These are phyloP conservation scores for Eudyptes chrysolophus DNA, from an alignment of 2,113 vertebrate species.

Conservation along the genomic window DNA sequence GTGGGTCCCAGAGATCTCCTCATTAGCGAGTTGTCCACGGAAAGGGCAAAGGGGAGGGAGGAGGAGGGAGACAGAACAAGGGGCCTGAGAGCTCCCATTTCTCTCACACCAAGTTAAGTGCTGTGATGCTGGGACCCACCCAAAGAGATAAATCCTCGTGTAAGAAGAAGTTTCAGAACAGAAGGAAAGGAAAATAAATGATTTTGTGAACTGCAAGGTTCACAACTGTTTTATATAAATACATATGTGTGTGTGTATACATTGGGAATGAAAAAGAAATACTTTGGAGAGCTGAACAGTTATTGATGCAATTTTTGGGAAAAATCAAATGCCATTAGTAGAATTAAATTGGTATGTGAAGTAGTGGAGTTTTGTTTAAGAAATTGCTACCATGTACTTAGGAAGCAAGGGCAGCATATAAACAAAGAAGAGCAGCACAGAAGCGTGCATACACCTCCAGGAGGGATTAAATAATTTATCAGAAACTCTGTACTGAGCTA, in stretches of 20 bases:
- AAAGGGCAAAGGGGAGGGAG: not conserved
- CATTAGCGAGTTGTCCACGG: not conserved
- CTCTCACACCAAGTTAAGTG: not conserved
- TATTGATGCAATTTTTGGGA: not conserved
- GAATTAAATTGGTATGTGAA: not conserved
- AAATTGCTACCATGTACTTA: not conserved
- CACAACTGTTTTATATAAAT: not conserved
- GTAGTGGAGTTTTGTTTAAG: not conserved
- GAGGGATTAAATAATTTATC: not conserved
- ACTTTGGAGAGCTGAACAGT: not conserved
- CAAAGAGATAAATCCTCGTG: not conserved
- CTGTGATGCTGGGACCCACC: not conserved
- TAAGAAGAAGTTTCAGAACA: not conserved
- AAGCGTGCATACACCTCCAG: rapidly evolving
- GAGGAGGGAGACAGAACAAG: not conserved
- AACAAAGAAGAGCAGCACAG: not conserved
- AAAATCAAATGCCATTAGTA: not conserved
- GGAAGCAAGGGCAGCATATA: not conserved
- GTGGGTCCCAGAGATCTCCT: not conserved
- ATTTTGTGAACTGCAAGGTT: not conserved
- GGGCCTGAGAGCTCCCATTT: not conserved
- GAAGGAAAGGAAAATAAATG: not conserved
- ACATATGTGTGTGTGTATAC: not conserved
- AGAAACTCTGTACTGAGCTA: not conserved
- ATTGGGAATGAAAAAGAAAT: not conserved